A percentile compares a stretch with the other conserved stretches of the same genome.
These are phyloP conservation scores for Caenorhabditis latens DNA, from an alignment of 1,140 invertebrate genomes.

Conservation along the genomic window DNA sequence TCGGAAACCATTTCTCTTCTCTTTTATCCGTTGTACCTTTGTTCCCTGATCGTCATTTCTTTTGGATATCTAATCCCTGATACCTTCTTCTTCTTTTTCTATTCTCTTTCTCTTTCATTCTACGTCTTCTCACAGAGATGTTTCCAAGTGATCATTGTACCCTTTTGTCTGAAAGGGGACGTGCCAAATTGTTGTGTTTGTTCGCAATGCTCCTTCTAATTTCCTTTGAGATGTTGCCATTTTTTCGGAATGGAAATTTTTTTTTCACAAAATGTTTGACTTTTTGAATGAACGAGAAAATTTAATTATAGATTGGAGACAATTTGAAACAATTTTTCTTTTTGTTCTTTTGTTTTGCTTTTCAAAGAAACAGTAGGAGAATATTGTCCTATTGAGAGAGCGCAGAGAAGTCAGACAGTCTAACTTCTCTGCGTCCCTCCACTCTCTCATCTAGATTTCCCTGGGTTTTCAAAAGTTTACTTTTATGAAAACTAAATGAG, in stretches of 20 bases:
- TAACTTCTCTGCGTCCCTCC: neutral
- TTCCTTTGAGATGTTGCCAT: neutral
- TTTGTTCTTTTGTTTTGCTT: neutral
- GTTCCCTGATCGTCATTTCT: slow-evolving; percentile 12
- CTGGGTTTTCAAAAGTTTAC: too few species aligned
- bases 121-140: neutral
- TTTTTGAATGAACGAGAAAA: too few species aligned
- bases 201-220: neutral
- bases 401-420: neutral
- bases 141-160: neutral
- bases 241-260: neutral
- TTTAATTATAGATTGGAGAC: too few species aligned
- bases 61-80: neutral
- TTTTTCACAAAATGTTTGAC: too few species aligned
- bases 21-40: neutral
- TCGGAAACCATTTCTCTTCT: too few species aligned
- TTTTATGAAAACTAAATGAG: too few species aligned
- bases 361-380: neutral
- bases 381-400: neutral
- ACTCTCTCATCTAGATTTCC: neutral
- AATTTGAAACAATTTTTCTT: too few species aligned
- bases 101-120: neutral
- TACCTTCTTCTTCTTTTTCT: slow-evolving; percentile 6
- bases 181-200: neutral
- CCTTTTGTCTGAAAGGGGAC: neutral